phyloP scores from a whole-genome alignment of 1,140 invertebrate species.

The Drosophila cardini region DNA sequence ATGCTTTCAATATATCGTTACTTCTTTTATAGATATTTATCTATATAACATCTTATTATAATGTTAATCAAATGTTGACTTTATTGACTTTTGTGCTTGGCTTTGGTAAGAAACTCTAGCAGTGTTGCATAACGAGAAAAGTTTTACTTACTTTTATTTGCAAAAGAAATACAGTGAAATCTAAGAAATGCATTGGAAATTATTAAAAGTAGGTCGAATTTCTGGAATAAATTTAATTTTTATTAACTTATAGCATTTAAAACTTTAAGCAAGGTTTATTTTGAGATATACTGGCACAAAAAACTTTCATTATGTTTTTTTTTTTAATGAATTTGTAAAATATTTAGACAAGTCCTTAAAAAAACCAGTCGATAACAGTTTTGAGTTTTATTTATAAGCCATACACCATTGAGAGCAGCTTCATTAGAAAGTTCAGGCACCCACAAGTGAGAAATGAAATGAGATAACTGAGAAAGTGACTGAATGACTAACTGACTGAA shows the following conservation, averaged over 20 bases:
- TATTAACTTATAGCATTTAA: too few relatives aligned
- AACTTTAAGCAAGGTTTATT: too few relatives aligned
- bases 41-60: slow-evolving; percentile 8
- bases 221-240: too few relatives aligned
- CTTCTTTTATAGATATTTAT: slow-evolving; percentile 4
- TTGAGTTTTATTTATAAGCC: neutral
- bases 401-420: neutral
- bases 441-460: slow-evolving; percentile 19
- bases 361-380: slow-evolving; percentile 8
- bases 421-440: slow-evolving; percentile 7
- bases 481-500: slow-evolving; percentile 32
- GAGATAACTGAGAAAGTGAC: neutral
- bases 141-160: too few relatives aligned
- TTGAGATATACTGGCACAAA: too few relatives aligned
- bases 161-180: too few relatives aligned
- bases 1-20: slow-evolving; percentile 17
- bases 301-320: too few relatives aligned
- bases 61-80: neutral
- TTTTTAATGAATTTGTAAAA: too few relatives aligned
- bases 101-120: neutral
- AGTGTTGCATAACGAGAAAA: neutral
- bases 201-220: too few relatives aligned
- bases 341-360: too few relatives aligned
- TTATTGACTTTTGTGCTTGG: too few relatives aligned
- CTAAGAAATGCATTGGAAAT: too few relatives aligned